Evolutionary conservation across 1,140 invertebrate genomes (phyloP), one percentile per base, ranked within the genome.

Genomic region (Drosophila miranda): DNA sequence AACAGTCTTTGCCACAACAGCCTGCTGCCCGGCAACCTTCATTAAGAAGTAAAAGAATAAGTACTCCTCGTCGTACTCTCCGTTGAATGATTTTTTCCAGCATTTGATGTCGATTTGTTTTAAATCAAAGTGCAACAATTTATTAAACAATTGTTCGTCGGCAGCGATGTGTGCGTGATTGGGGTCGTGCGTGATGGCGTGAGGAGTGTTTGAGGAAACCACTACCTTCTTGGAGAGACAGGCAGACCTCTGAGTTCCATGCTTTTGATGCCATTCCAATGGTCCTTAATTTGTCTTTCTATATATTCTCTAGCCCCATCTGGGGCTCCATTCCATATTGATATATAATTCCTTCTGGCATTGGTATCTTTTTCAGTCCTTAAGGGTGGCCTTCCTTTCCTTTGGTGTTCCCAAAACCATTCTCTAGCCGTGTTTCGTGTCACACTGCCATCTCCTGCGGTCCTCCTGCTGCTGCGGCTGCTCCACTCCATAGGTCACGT

Each of bases 401-500:
- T 30, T 30, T 34, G 49, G 8, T 66, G 64, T 41, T 41, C 50
- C 43, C 44, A 26, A 66, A 48, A 2, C 28, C 28, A 8, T 43
- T 48, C 34, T 30, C n/a, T 38, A n/a, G 43, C 43, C 19, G 11
- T 38, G 13, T 19, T 45, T 68, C 66, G 66, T 69, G 66, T 68
- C 63, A 69, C 66, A 43, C 63, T 56, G 38, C 11, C 28, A 50
- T 58, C 46, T 28, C 30, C 13, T 30, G 34, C 34, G 11, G 11
- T 13, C 34, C 34, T 11, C 3, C 8, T 7, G n/a, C 14, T 6
- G 28, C 49, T 49, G 19, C 60, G 46, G 63, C 34, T n/a, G 44
- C 30, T 46, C 49, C 14, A 26, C 38, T 64, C 68, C 52, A 86
- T 86, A 86, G 81, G 81, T 86, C 81, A 86, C 82, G 81, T 86